Base-by-base conservation (phyloP, 2,888 invertebrate genomes). In the Dryobotodes eremita region DNA sequence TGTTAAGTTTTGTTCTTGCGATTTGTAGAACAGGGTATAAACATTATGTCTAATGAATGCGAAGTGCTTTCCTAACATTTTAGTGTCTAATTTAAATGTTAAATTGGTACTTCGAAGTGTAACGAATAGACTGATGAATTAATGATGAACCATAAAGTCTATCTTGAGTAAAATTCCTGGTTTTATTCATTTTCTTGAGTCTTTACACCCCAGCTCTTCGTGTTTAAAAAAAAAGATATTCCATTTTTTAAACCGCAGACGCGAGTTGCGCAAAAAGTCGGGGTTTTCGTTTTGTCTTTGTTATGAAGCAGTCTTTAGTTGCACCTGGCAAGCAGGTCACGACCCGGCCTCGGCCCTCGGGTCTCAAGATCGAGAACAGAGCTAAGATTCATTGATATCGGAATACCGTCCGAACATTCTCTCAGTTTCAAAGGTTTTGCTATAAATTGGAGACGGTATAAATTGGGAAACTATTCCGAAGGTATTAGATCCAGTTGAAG, bases 321-420 rank as follows among this genome's bases (percentile, higher is more conserved):
- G 88, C 92, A 93, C 93, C 93, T 93, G 93, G 91, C 90, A 89
- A 88, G 79, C 90, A 88, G 92, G 93, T 93, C 93, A 91, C 91
- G 94, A 93, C 91, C 93, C 84, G 83, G 84, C 89, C 89, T 89
- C 88, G 87, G 88, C 87, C 86, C 90, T 86, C 83, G 71, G 88
- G 84, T 87, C 89, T 87, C 86, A 86, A 91, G 91, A 91, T 91
- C 89, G 90, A 85, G 89, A 85, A 85, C 86, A 89, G 82, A 86
- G 88, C 89, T 83, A 84, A 91, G 92, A 92, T 92, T 90, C 90
- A 90, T 91, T 89, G 92, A 92, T 93, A 93, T 91, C 90, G 86
- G 87, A 90, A 90, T 89, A 88, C 89, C 89, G 84, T 86, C 85
- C 80, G 78, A 86, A 87, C 85, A 88, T 88, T 91, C 90, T 83